Conservation (phyloP, 2,113 vertebrate genomes). For the Eleginops maclovinus region DNA sequence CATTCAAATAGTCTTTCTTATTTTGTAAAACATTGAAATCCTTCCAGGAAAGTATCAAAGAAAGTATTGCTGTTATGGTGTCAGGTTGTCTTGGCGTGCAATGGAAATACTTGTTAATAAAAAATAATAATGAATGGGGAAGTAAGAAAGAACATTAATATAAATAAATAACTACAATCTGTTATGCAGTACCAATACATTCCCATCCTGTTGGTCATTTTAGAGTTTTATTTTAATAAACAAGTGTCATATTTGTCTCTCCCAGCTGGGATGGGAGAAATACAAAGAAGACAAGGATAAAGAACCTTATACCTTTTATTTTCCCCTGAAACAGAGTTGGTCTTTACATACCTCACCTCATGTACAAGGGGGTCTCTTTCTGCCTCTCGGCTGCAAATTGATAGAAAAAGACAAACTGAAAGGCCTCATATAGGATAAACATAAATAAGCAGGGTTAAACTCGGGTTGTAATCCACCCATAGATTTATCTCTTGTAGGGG, state of each 20-base stretch:
- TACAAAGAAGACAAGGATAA: neutral
- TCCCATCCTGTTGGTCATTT: neutral
- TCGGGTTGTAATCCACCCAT: neutral
- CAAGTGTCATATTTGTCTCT: neutral
- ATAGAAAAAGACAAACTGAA: neutral
- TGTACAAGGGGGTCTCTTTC: neutral
- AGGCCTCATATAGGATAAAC: neutral
- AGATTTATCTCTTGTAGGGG: neutral
- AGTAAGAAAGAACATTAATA: neutral
- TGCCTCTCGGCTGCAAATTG: neutral
- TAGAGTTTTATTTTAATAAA: neutral
- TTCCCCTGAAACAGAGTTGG: neutral
- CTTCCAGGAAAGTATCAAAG: neutral
- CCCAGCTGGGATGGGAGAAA: neutral
- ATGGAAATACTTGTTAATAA: neutral
- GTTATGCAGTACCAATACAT: neutral
- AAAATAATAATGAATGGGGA: neutral
- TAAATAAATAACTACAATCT: neutral
- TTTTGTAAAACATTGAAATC: neutral
- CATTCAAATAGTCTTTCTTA: neutral
- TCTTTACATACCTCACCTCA: neutral
- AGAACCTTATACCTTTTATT: neutral
- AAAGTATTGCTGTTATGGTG: neutral
- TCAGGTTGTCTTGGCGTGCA: neutral
- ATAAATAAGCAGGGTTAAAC: neutral